Evolutionary conservation across 2,797 vertebrate species (phyloP).

Genomic region (Oryzias dopingdopingensis): DNA sequence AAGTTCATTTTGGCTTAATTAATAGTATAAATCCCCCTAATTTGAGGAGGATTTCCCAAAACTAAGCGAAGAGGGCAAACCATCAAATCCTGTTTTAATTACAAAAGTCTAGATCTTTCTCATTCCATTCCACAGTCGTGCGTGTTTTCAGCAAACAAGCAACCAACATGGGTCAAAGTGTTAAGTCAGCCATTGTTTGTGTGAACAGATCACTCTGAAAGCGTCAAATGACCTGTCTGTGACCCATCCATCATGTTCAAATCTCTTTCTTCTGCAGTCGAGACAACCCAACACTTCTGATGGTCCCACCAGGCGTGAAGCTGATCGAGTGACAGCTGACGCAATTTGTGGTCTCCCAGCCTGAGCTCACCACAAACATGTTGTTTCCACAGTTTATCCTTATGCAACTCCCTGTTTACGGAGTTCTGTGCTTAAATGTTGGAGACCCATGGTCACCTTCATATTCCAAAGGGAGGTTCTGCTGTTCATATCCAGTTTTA

Average conservation of each 20-base stretch:
- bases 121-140: slow-evolving; percentile 19
- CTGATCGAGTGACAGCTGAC: slow-evolving; percentile 6
- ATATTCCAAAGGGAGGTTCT: slow-evolving; percentile 2
- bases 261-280: slow-evolving; percentile 10
- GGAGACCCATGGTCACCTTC: slow-evolving; percentile 1
- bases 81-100: slow-evolving; percentile 38
- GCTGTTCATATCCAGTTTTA: slow-evolving; percentile 14
- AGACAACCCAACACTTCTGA: slow-evolving; percentile 12
- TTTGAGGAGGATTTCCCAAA: slow-evolving; percentile 28
- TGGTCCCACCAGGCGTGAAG: slow-evolving; percentile 17
- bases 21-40: slow-evolving; percentile 16
- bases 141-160: slow-evolving; percentile 24
- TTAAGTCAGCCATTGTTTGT: slow-evolving; percentile 6
- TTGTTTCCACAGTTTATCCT: slow-evolving; percentile 22
- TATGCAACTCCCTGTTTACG: slow-evolving; percentile 1
- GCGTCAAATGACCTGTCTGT: slow-evolving; percentile 3
- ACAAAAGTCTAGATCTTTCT: slow-evolving; percentile 18
- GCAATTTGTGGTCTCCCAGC: background rate
- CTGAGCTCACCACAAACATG: background rate
- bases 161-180: slow-evolving; percentile 12
- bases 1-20: slow-evolving; percentile 29
- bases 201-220: slow-evolving; percentile 4
- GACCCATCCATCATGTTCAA: slow-evolving; percentile 10
- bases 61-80: slow-evolving; percentile 21
- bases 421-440: slow-evolving; percentile 8